Evolutionary conservation across 2,113 vertebrate genomes (phyloP).

Genomic region (Etheostoma cragini): DNA sequence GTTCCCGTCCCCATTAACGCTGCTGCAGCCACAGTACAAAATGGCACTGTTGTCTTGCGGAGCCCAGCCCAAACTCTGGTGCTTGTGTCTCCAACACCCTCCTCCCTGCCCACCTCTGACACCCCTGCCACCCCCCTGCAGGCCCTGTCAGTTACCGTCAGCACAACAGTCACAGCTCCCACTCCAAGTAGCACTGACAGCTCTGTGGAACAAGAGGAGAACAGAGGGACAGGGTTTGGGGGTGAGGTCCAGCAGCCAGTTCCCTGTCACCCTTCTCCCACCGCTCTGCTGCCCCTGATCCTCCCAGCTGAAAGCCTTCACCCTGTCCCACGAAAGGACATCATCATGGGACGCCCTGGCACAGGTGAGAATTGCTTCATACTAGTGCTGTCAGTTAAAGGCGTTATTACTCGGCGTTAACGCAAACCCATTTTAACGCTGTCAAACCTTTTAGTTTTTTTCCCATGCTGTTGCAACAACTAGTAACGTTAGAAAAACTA

Average conservation of each 20-base stretch:
- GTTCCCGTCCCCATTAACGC: slow-evolving; percentile 91
- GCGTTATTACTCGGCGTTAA: no score
- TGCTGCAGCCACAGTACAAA: slow-evolving; percentile 77
- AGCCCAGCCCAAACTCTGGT: slow-evolving; percentile 80
- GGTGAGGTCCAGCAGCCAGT: slow-evolving; percentile 88
- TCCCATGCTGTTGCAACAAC: no score
- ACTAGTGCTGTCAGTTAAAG: no score
- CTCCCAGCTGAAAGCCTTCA: slow-evolving; percentile 90
- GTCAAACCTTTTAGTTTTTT: no score
- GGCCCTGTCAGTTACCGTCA: slow-evolving; percentile 79
- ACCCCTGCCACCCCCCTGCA: slow-evolving; percentile 69
- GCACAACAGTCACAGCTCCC: slow-evolving; percentile 71
- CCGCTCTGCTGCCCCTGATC: slow-evolving; percentile 91
- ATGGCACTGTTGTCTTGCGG: slow-evolving; percentile 80
- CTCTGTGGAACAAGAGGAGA: slow-evolving; percentile 62
- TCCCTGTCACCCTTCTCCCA: slow-evolving; percentile 92
- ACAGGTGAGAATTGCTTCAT: slow-evolving; percentile 86
- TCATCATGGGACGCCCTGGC: slow-evolving; percentile 94
- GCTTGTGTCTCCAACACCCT: slow-evolving; percentile 80
- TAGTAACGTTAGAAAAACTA: no score
- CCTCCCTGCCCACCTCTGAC: slow-evolving; percentile 72
- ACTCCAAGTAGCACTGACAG: slow-evolving; percentile 63
- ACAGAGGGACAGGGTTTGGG: slow-evolving; percentile 63
- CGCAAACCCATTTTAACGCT: no score
- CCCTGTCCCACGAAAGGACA: slow-evolving; percentile 91